A percentile compares a stretch with the other conserved stretches of the same genome.
phyloP scores from a whole-genome alignment of 1,140 invertebrate species.

The Drosophila quadrilineata region DNA sequence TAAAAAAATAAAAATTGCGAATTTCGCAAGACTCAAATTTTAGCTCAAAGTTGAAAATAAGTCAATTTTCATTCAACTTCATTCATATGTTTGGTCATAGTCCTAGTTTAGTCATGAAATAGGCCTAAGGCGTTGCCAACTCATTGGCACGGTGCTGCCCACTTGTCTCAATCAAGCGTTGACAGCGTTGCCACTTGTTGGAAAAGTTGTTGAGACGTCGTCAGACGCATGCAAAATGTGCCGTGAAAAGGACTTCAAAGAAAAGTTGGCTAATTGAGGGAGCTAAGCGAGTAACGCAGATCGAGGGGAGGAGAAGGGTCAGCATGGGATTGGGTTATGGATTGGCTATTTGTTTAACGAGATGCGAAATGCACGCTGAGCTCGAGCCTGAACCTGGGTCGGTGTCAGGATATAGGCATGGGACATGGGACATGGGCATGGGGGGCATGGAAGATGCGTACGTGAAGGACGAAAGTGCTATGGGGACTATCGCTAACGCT shows the following conservation, averaged over 20 bases:
- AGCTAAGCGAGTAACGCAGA: background rate
- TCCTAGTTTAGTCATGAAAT: background rate
- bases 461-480: conserved; percentile 24
- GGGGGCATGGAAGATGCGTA: background rate
- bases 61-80: too few species aligned
- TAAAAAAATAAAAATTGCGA: too few species aligned
- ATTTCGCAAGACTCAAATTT: too few species aligned
- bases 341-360: conserved; percentile 13
- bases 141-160: background rate
- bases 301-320: background rate
- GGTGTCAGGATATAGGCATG: background rate
- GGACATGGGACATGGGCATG: background rate
- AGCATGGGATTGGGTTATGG: background rate
- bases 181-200: too few species aligned
- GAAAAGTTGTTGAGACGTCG: too few species aligned
- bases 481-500: conserved; percentile 33
- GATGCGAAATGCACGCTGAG: background rate
- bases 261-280: conserved; percentile 1
- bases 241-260: background rate
- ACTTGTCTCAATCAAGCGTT: too few species aligned
- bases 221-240: background rate
- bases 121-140: too few species aligned
- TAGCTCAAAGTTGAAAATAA: too few species aligned
- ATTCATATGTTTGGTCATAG: too few species aligned
- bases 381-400: too few species aligned